Evolutionary conservation across 1,140 invertebrate genomes (phyloP).

Genomic region (Drosophila lini): DNA sequence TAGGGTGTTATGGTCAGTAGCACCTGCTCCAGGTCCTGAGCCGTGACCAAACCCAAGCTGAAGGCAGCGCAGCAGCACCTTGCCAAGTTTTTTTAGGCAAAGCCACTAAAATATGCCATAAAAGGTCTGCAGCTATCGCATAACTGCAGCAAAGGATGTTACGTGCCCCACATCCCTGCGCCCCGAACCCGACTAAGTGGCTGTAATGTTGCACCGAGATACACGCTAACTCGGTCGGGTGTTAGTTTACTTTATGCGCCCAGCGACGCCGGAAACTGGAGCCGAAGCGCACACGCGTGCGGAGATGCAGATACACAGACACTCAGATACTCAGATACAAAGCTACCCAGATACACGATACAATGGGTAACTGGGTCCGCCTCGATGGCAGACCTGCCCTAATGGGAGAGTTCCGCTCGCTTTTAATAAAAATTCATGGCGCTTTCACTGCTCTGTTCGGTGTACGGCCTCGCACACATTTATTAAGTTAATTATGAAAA

Average conservation of each 20-base stretch:
- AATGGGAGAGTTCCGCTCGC: constrained; percentile 62
- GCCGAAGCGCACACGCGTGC: constrained; percentile 28
- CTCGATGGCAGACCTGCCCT: background rate
- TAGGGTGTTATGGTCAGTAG: constrained; percentile 58
- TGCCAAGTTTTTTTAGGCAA: constrained; percentile 57
- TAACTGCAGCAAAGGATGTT: constrained; percentile 64
- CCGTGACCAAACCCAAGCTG: constrained; percentile 11
- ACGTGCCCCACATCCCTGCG: constrained; percentile 15
- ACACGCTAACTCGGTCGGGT: constrained; percentile 64
- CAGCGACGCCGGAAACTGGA: constrained; percentile 62
- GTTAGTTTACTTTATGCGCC: constrained; percentile 65
- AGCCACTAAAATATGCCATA: constrained; percentile 76
- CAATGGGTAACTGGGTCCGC: constrained; percentile 55
- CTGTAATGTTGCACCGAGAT: constrained; percentile 63
- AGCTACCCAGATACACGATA: constrained; percentile 36
- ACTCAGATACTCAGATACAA: constrained; percentile 38
- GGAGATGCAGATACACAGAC: constrained; percentile 23
- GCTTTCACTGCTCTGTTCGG: constrained; percentile 53
- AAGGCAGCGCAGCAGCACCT: constrained; percentile 42
- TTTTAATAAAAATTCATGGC: constrained; percentile 75
- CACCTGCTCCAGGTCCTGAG: constrained; percentile 18
- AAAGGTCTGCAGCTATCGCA: constrained; percentile 71
- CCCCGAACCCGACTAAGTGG: constrained; percentile 47
- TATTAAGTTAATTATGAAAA: constrained; percentile 76
- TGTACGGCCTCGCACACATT: constrained; percentile 63